phyloP scores from a whole-genome alignment of 2,888 invertebrate species.

The Tinea trinotella region DNA sequence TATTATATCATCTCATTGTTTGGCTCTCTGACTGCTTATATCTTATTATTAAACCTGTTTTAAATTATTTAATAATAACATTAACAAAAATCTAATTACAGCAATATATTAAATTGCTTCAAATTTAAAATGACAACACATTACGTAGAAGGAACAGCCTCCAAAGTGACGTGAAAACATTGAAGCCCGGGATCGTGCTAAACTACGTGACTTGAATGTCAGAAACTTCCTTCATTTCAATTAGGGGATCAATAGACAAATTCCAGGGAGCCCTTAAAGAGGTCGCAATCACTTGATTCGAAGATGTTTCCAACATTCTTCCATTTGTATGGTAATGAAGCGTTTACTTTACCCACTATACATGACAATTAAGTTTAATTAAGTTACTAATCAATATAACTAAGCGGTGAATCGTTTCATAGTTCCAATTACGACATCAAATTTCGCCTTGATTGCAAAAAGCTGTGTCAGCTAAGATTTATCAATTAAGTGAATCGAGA shows the following conservation, averaged over 20 bases:
- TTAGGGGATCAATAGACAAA: slow-evolving; percentile 49
- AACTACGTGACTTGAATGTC: slow-evolving; percentile 52
- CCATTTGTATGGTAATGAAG: slow-evolving; percentile 4
- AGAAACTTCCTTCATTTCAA: slow-evolving; percentile 41
- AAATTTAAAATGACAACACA: neutral
- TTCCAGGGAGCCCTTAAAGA: slow-evolving; percentile 29
- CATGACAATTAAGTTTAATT: neutral
- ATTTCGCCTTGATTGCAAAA: slow-evolving; percentile 56
- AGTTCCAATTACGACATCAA: slow-evolving; percentile 26
- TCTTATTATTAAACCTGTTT: no score
- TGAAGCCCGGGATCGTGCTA: slow-evolving; percentile 32
- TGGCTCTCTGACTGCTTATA: no score
- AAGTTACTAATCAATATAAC: neutral
- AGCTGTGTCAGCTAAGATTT: slow-evolving; percentile 66
- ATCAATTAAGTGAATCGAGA: slow-evolving; percentile 62
- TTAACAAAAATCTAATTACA: no score
- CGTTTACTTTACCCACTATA: neutral
- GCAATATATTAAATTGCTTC: neutral
- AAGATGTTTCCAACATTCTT: neutral
- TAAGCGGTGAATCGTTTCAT: neutral
- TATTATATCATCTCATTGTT: no score
- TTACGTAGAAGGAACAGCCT: neutral
- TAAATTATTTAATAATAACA: no score
- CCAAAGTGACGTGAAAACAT: neutral
- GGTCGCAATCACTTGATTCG: slow-evolving; percentile 6